These are phyloP conservation scores for Garra rufa DNA, from an alignment of 2,113 vertebrate species.

Conservation along the genomic window DNA sequence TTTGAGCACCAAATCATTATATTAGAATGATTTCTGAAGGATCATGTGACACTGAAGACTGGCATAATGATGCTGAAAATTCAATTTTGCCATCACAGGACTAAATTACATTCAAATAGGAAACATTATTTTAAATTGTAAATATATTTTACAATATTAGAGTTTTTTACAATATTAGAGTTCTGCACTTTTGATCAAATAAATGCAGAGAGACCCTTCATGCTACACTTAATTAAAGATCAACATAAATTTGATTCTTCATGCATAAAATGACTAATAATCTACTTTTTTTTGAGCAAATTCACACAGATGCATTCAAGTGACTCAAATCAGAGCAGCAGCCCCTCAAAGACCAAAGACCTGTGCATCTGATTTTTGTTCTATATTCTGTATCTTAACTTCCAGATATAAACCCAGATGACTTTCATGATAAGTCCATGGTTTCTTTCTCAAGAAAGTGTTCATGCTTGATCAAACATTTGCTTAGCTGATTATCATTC, in stretches of 20 bases:
- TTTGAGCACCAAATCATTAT: too few relatives aligned
- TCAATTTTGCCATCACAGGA: not conserved
- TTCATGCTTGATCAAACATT: conserved; percentile 25
- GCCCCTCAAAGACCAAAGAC: not conserved
- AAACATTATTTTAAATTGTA: not conserved
- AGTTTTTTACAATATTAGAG: not conserved
- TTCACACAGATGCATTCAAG: not conserved
- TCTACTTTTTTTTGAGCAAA: not conserved
- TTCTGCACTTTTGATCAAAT: not conserved
- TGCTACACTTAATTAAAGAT: not conserved
- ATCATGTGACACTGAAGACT: not conserved
- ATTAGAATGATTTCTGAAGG: not conserved
- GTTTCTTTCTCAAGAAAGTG: conserved; percentile 7
- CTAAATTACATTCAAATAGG: not conserved
- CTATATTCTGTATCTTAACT: not conserved
- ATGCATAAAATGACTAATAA: not conserved
- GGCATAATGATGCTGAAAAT: not conserved
- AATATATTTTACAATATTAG: not conserved
- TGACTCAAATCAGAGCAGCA: not conserved
- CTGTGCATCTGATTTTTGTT: not conserved
- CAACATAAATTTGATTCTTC: not conserved
- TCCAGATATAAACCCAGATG: not conserved
- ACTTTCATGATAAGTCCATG: not conserved
- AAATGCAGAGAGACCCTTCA: too few relatives aligned
- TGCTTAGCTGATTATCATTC: conserved; percentile 11